These are phyloP conservation scores for Agrenia bidenticulata DNA, from an alignment of 2,888 invertebrate genomes.

Conservation along the genomic window DNA sequence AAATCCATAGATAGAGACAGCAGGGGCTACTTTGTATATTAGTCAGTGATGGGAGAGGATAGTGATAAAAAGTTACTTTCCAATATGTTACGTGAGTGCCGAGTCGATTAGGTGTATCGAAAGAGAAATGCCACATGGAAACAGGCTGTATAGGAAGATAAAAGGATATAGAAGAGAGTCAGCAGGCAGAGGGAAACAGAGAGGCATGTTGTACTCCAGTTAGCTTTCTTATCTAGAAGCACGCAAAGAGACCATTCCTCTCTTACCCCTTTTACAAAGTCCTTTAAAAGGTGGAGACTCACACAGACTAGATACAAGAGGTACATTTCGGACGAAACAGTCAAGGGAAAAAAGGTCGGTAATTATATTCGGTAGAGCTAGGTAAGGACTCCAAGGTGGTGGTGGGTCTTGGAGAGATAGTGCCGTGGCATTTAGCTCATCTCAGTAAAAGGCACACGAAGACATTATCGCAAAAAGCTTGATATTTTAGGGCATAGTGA, in stretches of 20 bases:
- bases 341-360: too few relatives aligned
- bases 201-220: constrained; percentile 25
- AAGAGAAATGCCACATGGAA: constrained; percentile 15
- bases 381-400: too few relatives aligned
- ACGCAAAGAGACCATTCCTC: constrained; percentile 38
- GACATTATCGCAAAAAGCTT: constrained; percentile 43
- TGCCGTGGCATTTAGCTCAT: constrained; percentile 27
- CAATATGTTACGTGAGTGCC: constrained; percentile 14
- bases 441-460: constrained; percentile 34
- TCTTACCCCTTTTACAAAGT: constrained; percentile 1
- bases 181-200: constrained; percentile 2
- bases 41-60: background rate
- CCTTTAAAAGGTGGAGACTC: background rate
- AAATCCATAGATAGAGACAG: background rate
- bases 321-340: too few relatives aligned
- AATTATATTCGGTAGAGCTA: too few relatives aligned
- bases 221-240: constrained; percentile 33
- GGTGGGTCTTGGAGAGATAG: constrained; percentile 8
- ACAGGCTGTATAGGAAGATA: constrained; percentile 1
- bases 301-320: background rate
- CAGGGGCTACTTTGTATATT: background rate
- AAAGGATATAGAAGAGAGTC: background rate
- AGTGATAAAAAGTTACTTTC: constrained; percentile 14
- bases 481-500: constrained; percentile 7
- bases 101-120: constrained; percentile 13